Evolutionary conservation across 2,888 invertebrate species (phyloP), one percentile per base, ranked within the genome.

Genomic region (Brenthis hecate): DNA sequence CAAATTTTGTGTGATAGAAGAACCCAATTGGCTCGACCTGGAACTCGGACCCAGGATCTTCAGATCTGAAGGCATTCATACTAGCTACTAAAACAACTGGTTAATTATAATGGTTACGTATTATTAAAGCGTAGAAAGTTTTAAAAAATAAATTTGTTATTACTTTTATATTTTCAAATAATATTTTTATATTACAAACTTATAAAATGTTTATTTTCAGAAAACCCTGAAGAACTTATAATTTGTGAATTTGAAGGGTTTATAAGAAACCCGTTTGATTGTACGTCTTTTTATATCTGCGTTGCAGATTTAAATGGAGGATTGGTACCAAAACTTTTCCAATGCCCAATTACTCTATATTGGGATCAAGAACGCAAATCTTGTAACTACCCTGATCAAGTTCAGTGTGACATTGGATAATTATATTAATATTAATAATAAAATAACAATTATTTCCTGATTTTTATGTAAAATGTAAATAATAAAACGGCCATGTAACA

Each of bases 211-310:
- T 43, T 11, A 36, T 32, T 61, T 66, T 16, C 54, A 70, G 72
- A 43, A 47, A 56, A 58, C 43, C 54, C 55, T 32, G 58, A 51
- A 36, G 16, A 63, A 14, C 6, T 58, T n/a, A 53, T 47, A 11
- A 53, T 66, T 64, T 72, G 70, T 60, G 43, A 60, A 28, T 13
- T 28, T 14, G 57, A 51, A 48, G 72, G 70, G 13, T 64, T 61
- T 23, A 56, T 23, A 13, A 8, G 11, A 14, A 68, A 72, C 23
- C 68, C 68, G 13, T 54, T 36, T 3, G 70, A 70, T 50, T 72
- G 72, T 48, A n/a, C 53, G 2, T 65, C 68, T 43, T 72, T 66
- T 55, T 72, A 70, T 43, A 58, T 72, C 5, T 72, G 70, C 50
- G 19, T 68, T 19, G 6, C 14, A 19, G 61, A 56, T 14, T 14